phyloP scores from a whole-genome alignment of 2,888 invertebrate genomes.

The Aethes cnicana region DNA sequence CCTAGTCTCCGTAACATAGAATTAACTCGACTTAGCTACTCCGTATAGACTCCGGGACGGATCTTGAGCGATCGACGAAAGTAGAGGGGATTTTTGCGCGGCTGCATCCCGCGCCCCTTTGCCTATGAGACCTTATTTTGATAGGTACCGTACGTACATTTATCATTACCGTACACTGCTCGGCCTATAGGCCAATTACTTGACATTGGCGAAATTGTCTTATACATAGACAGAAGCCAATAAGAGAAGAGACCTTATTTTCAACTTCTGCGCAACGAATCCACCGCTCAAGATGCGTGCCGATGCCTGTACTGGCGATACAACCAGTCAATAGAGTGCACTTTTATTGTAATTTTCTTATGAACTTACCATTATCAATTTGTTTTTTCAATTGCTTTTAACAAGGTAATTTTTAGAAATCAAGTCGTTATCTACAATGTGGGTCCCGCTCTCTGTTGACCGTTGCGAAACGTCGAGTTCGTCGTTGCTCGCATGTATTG shows the following conservation, averaged over 20 bases:
- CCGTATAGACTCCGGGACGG: too few relatives aligned
- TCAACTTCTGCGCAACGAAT: too few relatives aligned
- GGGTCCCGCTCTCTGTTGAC: conserved; percentile 43
- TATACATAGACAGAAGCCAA: conserved; percentile 21
- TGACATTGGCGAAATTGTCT: too few relatives aligned
- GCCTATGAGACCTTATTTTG: too few relatives aligned
- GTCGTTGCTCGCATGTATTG: conserved; percentile 35
- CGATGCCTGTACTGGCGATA: not conserved
- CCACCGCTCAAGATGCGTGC: not conserved
- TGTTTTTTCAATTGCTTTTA: conserved; percentile 42
- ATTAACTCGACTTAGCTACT: too few relatives aligned
- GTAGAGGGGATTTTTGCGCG: too few relatives aligned
- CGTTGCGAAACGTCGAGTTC: conserved; percentile 31
- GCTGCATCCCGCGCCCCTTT: too few relatives aligned
- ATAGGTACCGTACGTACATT: too few relatives aligned
- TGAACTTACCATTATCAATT: conserved; percentile 40
- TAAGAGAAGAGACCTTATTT: conserved; percentile 18
- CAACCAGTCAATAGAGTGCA: conserved; percentile 32
- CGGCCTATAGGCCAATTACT: too few relatives aligned
- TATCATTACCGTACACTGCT: too few relatives aligned
- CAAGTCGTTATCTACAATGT: conserved; percentile 42
- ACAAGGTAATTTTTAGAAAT: conserved; percentile 46
- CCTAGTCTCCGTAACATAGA: conserved; percentile 28
- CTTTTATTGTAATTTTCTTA: conserved; percentile 34
- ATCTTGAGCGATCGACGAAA: too few relatives aligned